Base-by-base conservation (phyloP, 2,113 vertebrate species). In the Sprattus sprattus region DNA sequence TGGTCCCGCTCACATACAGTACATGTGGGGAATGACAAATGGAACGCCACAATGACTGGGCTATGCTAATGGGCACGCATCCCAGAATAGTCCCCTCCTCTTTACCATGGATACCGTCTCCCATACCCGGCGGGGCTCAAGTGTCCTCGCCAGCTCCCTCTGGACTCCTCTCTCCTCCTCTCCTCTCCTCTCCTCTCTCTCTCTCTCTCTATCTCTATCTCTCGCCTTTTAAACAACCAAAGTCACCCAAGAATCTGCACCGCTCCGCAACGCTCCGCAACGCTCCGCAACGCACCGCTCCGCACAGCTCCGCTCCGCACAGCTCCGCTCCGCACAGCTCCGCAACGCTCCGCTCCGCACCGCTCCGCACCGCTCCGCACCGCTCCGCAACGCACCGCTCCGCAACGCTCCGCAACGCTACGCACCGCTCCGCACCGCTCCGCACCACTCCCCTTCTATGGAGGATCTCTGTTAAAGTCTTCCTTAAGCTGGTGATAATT, bases 21-120 rank as follows among this genome's bases (percentile, higher is more conserved):
- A 78, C 71, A 78, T 78, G 71, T 78, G 71, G 71, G 32, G 71
- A 78, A 78, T 78, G 32, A 78, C 71, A 78, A 78, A 78, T 78
- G 71, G 71, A 39, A 39, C 28, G 71, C 71, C 71, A 78, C 71
- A 78, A 78, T 78, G 71, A 78, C 71, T 78, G 71, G 71, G 71
- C 71, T 39, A 32, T 78, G 71, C 71, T 78, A 39, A 78, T 78
- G 28, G 71, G 71, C 71, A 78, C 15, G 13, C 71, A 78, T 78
- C 71, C 71, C 71, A 78, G 71, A 78, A 78, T 78, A 78, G 71
- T 78, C 71, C 13, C 71, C 71, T 78, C 71, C 71, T 78, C 71
- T 32, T 78, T 28, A 78, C 71, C 71, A 78, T 78, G 71, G 71
- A 78, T 78, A 78, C 71, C 1, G 71, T 32, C 71, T 78, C 71